These are phyloP conservation scores for Plestiodon gilberti DNA, from an alignment of 2,113 vertebrate species.

Conservation along the genomic window DNA sequence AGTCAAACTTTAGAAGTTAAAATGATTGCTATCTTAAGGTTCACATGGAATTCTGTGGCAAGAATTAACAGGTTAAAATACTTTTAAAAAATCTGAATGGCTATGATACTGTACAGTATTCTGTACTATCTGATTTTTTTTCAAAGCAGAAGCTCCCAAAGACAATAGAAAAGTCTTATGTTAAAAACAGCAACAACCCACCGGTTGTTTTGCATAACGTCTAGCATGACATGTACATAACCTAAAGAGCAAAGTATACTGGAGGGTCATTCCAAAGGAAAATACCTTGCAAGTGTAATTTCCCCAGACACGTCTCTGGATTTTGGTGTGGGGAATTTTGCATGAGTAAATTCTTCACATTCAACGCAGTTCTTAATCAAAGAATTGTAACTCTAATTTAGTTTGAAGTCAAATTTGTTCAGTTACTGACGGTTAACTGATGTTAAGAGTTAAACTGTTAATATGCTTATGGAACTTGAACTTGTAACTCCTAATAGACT, in stretches of 20 bases:
- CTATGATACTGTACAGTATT: background rate
- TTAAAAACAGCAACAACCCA: background rate
- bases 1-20: background rate
- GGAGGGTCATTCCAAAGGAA: slow-evolving; percentile 58
- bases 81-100: background rate
- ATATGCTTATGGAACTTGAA: no score
- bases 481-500: background rate
- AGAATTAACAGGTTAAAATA: background rate
- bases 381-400: background rate
- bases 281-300: slow-evolving; percentile 30
- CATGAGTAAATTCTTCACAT: slow-evolving; percentile 30
- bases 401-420: background rate
- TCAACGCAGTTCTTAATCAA: background rate
- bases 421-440: background rate
- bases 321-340: slow-evolving; percentile 50
- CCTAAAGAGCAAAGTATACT: background rate
- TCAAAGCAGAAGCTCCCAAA: slow-evolving; percentile 19
- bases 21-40: background rate
- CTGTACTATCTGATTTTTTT: slow-evolving; percentile 15
- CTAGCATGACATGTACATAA: background rate
- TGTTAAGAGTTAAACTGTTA: background rate
- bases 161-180: background rate
- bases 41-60: background rate
- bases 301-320: slow-evolving; percentile 34
- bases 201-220: background rate